These are phyloP conservation scores for Onychorhynchus coronatus DNA, from an alignment of 2,113 vertebrate species.

Conservation along the genomic window DNA sequence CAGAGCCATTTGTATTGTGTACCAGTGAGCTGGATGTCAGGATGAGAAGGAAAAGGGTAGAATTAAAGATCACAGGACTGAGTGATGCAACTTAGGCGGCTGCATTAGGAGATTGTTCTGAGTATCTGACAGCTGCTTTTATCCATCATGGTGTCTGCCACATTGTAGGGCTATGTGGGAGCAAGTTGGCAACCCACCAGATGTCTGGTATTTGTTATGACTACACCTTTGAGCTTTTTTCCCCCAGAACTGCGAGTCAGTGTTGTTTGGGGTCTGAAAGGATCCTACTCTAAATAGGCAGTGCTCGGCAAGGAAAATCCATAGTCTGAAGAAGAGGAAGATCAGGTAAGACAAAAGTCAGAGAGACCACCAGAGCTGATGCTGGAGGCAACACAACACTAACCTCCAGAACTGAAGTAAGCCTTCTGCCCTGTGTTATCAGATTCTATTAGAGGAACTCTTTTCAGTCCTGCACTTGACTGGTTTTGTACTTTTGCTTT, in stretches of 20 bases:
- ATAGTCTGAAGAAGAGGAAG: not conserved
- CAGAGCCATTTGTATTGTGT: not conserved
- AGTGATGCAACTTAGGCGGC: not conserved
- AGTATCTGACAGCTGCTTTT: not conserved
- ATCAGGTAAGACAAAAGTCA: not conserved
- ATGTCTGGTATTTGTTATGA: not conserved
- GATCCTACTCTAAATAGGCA: not conserved
- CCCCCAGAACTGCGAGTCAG: rapidly evolving
- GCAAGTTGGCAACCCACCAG: not conserved
- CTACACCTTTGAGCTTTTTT: not conserved
- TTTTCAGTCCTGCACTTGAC: not conserved
- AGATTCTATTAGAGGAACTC: not conserved
- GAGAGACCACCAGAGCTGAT: not conserved
- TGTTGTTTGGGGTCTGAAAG: not conserved
- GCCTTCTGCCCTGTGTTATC: not conserved
- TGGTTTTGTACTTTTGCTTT: not conserved
- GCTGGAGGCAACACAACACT: not conserved
- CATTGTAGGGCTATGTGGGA: not conserved
- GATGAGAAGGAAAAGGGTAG: not conserved
- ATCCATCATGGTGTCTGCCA: not conserved
- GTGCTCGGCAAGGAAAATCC: not conserved
- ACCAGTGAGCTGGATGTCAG: not conserved
- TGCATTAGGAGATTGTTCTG: not conserved
- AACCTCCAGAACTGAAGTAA: not conserved
- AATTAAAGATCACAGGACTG: not conserved